Percentiles rank a stretch among this genome's conserved stretches.
Conservation (phyloP, 2,113 vertebrate genomes). For the Paraplagusia blochii region DNA sequence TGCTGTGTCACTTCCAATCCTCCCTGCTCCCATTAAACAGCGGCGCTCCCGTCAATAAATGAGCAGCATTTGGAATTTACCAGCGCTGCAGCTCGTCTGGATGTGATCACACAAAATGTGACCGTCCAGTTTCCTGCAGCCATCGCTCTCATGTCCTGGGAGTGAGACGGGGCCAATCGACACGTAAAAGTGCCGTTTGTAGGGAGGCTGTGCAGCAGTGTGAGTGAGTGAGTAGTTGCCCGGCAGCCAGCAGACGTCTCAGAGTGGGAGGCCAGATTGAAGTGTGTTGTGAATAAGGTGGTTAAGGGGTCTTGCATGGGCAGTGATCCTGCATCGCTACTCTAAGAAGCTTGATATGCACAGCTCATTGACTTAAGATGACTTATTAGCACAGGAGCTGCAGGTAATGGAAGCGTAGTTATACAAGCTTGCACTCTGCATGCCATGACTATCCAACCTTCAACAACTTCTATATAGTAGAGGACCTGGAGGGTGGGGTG, state of each 20-base stretch:
- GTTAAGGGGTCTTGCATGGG: conserved; percentile 46
- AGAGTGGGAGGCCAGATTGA: conserved; percentile 47
- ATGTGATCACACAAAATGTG: conserved; percentile 48
- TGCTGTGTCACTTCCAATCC: conserved; percentile 75
- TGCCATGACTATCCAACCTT: conserved; percentile 76
- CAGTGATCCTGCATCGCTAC: conserved; percentile 55
- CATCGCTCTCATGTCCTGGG: conserved; percentile 38
- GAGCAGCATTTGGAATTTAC: conserved; percentile 42
- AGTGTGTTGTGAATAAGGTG: conserved; percentile 55
- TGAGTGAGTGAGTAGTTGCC: conserved; percentile 12
- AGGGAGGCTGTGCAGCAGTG: not conserved
- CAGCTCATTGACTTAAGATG: conserved; percentile 66
- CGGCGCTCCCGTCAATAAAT: conserved; percentile 47
- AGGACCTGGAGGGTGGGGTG: conserved; percentile 49
- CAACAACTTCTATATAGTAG: conserved; percentile 54
- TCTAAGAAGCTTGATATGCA: conserved; percentile 52
- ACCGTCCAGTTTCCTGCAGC: conserved; percentile 43
- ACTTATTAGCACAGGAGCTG: conserved; percentile 63
- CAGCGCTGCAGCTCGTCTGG: conserved; percentile 27
- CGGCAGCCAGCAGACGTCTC: conserved; percentile 42
- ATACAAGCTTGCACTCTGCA: conserved; percentile 68
- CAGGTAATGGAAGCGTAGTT: conserved; percentile 65
- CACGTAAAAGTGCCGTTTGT: conserved; percentile 37
- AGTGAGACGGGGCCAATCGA: conserved; percentile 53
- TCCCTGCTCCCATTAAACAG: conserved; percentile 45